Evolutionary conservation across 2,888 invertebrate species (phyloP).

Genomic region (Anticlea derivata): DNA sequence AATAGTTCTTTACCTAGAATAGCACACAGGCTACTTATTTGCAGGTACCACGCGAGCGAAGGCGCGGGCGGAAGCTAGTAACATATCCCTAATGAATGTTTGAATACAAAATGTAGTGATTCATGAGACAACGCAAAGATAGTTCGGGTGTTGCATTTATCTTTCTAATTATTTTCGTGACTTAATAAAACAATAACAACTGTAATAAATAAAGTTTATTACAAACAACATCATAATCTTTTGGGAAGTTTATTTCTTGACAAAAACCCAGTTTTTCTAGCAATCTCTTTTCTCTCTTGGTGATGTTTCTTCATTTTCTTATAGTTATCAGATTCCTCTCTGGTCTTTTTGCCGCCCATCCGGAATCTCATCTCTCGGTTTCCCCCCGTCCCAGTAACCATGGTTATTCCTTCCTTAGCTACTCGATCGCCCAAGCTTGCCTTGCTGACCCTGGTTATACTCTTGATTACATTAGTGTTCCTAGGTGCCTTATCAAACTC

Average conservation of each 20-base stretch:
- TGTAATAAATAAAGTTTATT: conserved; percentile 23
- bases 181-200: background rate
- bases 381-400: conserved; percentile 84
- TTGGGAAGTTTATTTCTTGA: conserved; percentile 61
- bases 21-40: too few relatives aligned
- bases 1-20: too few relatives aligned
- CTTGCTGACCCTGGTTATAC: conserved; percentile 81
- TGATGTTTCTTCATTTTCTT: conserved; percentile 87
- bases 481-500: conserved; percentile 80
- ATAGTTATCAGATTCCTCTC: conserved; percentile 72
- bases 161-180: background rate
- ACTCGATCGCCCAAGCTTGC: conserved; percentile 90
- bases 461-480: conserved; percentile 71
- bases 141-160: too few relatives aligned
- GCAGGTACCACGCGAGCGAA: too few relatives aligned
- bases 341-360: conserved; percentile 80
- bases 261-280: conserved; percentile 74
- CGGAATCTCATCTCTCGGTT: conserved; percentile 92
- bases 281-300: conserved; percentile 87
- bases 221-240: conserved; percentile 40
- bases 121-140: too few relatives aligned
- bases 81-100: background rate
- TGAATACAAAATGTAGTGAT: too few relatives aligned
- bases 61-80: too few relatives aligned
- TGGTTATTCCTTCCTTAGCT: conserved; percentile 80